Base-by-base conservation (phyloP, 2,888 invertebrate species). In the Biston stratarius region DNA sequence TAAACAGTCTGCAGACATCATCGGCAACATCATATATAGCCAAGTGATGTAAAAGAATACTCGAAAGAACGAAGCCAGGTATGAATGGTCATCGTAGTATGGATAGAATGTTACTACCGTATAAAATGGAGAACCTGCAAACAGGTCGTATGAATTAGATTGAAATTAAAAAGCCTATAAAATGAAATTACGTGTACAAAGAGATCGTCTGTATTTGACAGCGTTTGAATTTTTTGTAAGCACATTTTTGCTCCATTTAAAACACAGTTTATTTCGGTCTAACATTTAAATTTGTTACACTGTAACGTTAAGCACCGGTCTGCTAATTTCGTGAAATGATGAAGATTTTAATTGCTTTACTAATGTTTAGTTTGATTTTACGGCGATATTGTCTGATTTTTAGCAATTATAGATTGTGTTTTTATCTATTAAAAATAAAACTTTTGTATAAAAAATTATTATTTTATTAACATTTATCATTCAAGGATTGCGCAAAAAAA, bases 21-120 rank as follows among this genome's bases (percentile, higher is more conserved):
- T 92, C 0, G 91, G 91, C 3, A 91, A 76, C 92, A 92, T 92
- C 91, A 92, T 90, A 65, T 91, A 91, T 44, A 90, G 57, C 91
- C 91, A 92, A 2, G 88, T 90, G 9, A 85, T 62, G 71, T 91
- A 91, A 75, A 92, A 92, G 62, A 91, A 89, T 56, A 90, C 78
- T 34, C 91, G 86, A 55, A 87, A 78, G 57, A 77, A 76, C 56
- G 82, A 82, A 6, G 91, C 90, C 0, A 74, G 58, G 9, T 61
- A 64, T 1, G 92, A 86, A 9, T 75, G 74, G 74, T 91, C 90
- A 0, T 85, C 82, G 73, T 91, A 92, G 68, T 76, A 61, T 5
- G 92, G 92, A 40, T 87, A 83, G 78, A 87, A 91, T 44, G 92
- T 92, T 56, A 92, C 91, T 58, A 92, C 91, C 0, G 91, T 91